Base-by-base conservation (phyloP, 1,140 invertebrate species). In the Drosophila funebris region DNA sequence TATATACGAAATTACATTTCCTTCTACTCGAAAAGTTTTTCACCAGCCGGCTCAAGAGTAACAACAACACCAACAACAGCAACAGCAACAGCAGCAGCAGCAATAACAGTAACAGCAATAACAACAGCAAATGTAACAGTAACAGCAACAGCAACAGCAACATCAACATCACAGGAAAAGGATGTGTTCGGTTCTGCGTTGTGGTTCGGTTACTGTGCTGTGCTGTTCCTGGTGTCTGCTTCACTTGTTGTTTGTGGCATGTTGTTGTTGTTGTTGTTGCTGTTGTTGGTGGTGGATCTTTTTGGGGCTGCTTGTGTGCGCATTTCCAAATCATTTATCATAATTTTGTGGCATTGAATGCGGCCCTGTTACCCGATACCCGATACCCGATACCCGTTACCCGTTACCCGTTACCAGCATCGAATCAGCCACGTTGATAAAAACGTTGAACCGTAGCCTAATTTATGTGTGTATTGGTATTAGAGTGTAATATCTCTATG, bases 261-360 rank as follows among this genome's bases (percentile, higher is more conserved):
- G 31, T 61, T 70, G 74, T 36, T 58, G 61, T 62, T 69, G 54
- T n/a, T 56, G 39, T 20, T 36, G 62, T 41, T 62, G 60, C 31
- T 60, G 63, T 5, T 60, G 61, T 37, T 73, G 54, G 31, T 60
- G 48, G 66, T 52, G 43, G 66, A 41, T 63, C 24, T 71, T 71
- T 36, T 81, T n/a, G n/a, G n/a, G 82, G 73, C 66, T 78, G 83
- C 82, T 83, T 87, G 83, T 87, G 83, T 88, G 82, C 78, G 78
- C 78, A 82, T 88, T 87, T 87, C 74, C 78, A 88, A 88, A 87
- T 87, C 83, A 87, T 87, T 87, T 87, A 87, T 87, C 83, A 87
- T 87, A 87, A 87, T 87, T 87, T 82, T 88, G 83, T 87, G 82
- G 83, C 78, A 88, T 82, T 76, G 72, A 83, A 50, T 66, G 46